Evolutionary conservation across 2,797 vertebrate genomes (phyloP).

Genomic region (Galaxias olidus): DNA sequence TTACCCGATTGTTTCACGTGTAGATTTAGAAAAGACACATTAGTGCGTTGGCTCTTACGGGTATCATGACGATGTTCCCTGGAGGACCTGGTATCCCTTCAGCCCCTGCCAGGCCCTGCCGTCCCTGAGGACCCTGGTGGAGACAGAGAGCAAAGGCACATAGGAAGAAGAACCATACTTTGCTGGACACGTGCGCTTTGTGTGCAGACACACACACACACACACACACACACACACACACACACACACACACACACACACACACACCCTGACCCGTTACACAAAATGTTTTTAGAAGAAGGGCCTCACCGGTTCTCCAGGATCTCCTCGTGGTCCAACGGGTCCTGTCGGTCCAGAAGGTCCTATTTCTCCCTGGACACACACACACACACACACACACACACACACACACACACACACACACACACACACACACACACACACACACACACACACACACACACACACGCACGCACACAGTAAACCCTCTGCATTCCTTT

Average conservation of each 20-base stretch:
- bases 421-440: constrained; percentile 6
- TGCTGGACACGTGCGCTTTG: not conserved
- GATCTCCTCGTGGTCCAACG: constrained; percentile 85
- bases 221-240: not conserved
- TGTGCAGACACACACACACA: not conserved
- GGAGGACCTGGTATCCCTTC: constrained; percentile 93
- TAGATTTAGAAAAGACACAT: not conserved
- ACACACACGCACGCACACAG: not conserved
- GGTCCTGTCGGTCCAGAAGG: constrained; percentile 84
- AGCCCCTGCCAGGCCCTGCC: constrained; percentile 88
- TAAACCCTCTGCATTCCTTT: not conserved
- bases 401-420: constrained; percentile 9
- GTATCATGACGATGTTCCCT: constrained; percentile 92
- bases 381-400: constrained; percentile 18
- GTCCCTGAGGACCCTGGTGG: constrained; percentile 86
- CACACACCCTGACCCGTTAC: not conserved
- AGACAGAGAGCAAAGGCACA: constrained; percentile 21
- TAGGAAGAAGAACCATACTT: not conserved
- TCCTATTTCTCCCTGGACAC: constrained; percentile 69
- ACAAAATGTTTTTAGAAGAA: not conserved
- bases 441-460: not conserved
- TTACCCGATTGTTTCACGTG: too few species aligned
- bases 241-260: not conserved
- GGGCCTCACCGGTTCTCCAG: constrained; percentile 84
- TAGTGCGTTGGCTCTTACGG: constrained; percentile 69